Base-by-base conservation (phyloP, 2,797 vertebrate species). In the Scarus forsteni region DNA sequence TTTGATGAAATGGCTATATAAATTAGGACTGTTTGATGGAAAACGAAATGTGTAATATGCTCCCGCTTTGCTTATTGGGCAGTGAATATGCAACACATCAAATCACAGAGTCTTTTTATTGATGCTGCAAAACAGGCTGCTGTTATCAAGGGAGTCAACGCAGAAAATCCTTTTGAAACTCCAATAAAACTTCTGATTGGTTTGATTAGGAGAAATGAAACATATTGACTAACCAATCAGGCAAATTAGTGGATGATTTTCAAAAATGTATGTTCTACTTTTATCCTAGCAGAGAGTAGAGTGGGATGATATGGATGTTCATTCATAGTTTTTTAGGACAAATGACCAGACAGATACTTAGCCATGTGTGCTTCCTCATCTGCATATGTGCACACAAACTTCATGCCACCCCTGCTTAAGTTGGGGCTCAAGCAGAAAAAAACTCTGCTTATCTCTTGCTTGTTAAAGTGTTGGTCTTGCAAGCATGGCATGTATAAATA, bases 1-100 rank as follows among this genome's bases (percentile, higher is more conserved):
- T 84, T 87, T 80, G 88, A 90, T 88, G 85, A 88, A 92, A 92
- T 81, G 5, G 66, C 70, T 70, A 80, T 64, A 86, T 89, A 77
- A 88, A 89, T 91, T 88, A 91, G 62, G 76, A 73, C 44, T 3
- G 66, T 45, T 75, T 79, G 86, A 88, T 87, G 82, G 81, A 79
- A 84, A 86, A 77, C 70, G 58, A 80, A 81, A 86, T 66, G 69
- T 71, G 56, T 88, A 85, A 89, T 85, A 56, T 19, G 66, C 53
- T 73, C 70, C 78, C 19, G 56, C 76, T 68, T 80, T 49, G 72
- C 52, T 79, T 82, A 86, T 81, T 83, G 79, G 77, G 74, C 45
- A 69, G 62, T 71, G 70, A 84, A 88, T 70, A 77, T 72, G 72
- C 67, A 68, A 66, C 75, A 52, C 67, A 83, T 77, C 60, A 79